Evolutionary conservation across 2,797 vertebrate genomes (phyloP).

Genomic region (Megaceryle alcyon): DNA sequence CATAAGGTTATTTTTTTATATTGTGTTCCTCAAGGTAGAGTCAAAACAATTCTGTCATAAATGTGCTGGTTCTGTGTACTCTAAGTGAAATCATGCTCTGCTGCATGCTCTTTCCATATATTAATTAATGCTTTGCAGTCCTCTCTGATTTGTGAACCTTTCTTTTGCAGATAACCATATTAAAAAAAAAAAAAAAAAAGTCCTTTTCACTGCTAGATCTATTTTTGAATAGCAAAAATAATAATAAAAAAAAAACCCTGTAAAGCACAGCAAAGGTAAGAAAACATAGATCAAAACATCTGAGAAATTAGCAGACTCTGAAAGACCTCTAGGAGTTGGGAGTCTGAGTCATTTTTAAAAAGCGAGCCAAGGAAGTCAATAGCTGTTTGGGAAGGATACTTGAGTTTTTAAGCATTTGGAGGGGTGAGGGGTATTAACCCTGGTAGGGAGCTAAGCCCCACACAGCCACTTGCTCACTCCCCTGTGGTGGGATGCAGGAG

Average conservation of each 20-base stretch:
- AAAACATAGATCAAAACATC: background rate
- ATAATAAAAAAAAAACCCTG: background rate
- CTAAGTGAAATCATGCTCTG: conserved; percentile 18
- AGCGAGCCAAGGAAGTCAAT: background rate
- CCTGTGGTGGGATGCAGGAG: background rate
- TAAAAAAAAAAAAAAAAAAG: background rate
- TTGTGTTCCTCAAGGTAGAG: background rate
- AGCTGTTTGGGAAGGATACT: background rate
- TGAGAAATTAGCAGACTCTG: background rate
- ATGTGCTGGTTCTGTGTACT: background rate
- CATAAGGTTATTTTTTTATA: background rate
- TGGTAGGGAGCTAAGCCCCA: background rate
- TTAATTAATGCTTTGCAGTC: conserved; percentile 6
- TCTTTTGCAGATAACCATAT: background rate
- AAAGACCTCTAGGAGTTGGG: background rate
- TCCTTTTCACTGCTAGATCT: background rate
- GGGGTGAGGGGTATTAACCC: background rate
- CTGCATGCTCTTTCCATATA: background rate
- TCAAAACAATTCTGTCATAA: conserved; percentile 19
- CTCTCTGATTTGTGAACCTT: conserved; percentile 15
- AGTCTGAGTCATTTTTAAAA: background rate
- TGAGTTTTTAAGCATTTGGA: background rate
- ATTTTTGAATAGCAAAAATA: background rate
- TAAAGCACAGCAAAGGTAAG: background rate
- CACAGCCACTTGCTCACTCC: fast-evolving